These are phyloP conservation scores for Sebastes oblongus DNA, from an alignment of 2,797 vertebrate genomes.

Conservation along the genomic window DNA sequence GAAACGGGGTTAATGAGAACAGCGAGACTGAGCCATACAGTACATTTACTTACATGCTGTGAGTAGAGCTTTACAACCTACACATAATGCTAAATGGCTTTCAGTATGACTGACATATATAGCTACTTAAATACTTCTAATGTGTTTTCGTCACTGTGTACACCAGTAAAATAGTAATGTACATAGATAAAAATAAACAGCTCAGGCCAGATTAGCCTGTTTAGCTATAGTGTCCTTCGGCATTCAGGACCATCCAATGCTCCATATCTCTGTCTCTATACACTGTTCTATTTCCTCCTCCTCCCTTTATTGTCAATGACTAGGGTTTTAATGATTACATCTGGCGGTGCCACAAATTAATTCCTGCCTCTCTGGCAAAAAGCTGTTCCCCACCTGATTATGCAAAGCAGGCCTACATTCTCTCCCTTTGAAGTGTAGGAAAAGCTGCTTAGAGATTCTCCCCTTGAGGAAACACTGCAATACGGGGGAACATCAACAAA, in stretches of 20 bases:
- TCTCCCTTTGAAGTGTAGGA: conserved; percentile 83
- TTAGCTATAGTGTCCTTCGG: conserved; percentile 40
- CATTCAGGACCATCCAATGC: conserved; percentile 41
- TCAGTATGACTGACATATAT: neutral
- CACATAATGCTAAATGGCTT: conserved; percentile 13
- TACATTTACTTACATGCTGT: conserved; percentile 5
- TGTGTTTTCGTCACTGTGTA: neutral
- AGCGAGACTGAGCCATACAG: conserved; percentile 1
- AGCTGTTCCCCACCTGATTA: conserved; percentile 86
- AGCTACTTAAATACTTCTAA: neutral
- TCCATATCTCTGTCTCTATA: conserved; percentile 28
- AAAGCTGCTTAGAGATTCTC: conserved; percentile 80
- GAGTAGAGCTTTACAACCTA: conserved; percentile 17
- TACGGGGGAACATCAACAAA: conserved; percentile 77
- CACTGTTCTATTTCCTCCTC: conserved; percentile 48
- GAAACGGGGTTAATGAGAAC: conserved; percentile 21
- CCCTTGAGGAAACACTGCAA: conserved; percentile 79
- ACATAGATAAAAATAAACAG: conserved; percentile 16
- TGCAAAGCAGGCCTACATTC: conserved; percentile 87
- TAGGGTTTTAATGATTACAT: conserved; percentile 80
- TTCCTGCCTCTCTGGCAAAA: conserved; percentile 83
- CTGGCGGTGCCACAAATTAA: conserved; percentile 80
- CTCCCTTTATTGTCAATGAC: conserved; percentile 74
- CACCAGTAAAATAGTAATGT: neutral
- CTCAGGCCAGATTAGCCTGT: conserved; percentile 52